Percentiles rank a stretch among this genome's conserved stretches.
Evolutionary conservation across 2,113 vertebrate species (phyloP).

Genomic region (Channa argus): DNA sequence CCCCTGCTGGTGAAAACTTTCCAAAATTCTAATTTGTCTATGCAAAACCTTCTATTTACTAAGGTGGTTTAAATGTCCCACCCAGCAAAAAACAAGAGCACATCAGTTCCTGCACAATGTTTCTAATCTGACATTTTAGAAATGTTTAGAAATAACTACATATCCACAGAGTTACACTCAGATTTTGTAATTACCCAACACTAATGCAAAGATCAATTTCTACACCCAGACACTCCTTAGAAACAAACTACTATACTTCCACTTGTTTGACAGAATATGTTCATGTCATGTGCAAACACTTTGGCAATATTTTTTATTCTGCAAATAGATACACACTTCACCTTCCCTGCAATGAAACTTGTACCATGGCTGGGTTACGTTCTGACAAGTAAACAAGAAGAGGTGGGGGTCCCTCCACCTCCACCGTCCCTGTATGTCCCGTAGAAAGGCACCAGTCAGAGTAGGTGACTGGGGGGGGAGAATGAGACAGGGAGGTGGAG

Average conservation of each 20-base stretch:
- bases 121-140: neutral
- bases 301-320: no score
- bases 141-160: neutral
- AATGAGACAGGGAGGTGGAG: neutral
- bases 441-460: slow-evolving; percentile 15
- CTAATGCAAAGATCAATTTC: neutral
- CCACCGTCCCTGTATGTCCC: slow-evolving; percentile 17
- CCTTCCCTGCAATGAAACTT: slow-evolving; percentile 82
- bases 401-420: slow-evolving; percentile 8
- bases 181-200: neutral
- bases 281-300: neutral
- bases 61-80: neutral
- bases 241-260: no score
- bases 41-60: no score
- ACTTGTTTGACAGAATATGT: no score
- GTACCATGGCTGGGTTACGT: slow-evolving; percentile 84
- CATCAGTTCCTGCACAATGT: neutral
- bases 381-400: neutral
- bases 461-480: slow-evolving; percentile 10
- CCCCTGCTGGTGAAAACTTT: no score
- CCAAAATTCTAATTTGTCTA: no score
- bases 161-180: neutral
- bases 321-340: no score
- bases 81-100: neutral
- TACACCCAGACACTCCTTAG: no score